Conservation (phyloP, 2,888 invertebrate species). For the Machimus atricapillus region DNA sequence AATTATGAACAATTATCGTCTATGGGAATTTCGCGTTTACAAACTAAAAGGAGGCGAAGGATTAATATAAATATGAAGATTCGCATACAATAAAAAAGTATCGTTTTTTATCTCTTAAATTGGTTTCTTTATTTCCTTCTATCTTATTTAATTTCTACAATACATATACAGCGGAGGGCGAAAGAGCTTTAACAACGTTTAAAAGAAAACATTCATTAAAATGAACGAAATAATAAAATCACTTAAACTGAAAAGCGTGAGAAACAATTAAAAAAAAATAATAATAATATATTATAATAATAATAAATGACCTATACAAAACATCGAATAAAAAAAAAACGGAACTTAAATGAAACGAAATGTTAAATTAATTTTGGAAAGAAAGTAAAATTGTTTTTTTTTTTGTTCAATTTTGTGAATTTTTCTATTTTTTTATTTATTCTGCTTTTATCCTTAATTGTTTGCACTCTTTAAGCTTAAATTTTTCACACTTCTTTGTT, state of each 20-base stretch:
- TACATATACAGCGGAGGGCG: conserved; percentile 63
- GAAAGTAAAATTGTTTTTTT: conserved; percentile 16
- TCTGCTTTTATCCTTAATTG: conserved; percentile 51
- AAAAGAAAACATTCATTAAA: conserved; percentile 21
- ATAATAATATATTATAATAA: too few species aligned
- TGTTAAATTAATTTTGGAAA: conserved; percentile 3
- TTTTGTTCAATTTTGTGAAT: conserved; percentile 28
- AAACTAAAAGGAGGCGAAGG: conserved; percentile 3
- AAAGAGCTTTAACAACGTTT: conserved; percentile 56
- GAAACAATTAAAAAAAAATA: neutral
- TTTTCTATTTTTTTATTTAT: conserved; percentile 48
- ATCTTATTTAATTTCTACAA: conserved; percentile 62
- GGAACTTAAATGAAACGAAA: conserved; percentile 3
- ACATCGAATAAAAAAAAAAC: neutral
- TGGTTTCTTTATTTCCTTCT: conserved; percentile 56
- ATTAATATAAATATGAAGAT: conserved; percentile 15
- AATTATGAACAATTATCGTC: neutral
- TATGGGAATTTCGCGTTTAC: conserved; percentile 4
- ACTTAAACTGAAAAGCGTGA: conserved; percentile 18
- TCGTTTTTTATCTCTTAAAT: conserved; percentile 50
- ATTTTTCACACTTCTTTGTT: conserved; percentile 39
- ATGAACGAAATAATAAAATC: conserved; percentile 24
- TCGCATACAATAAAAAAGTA: conserved; percentile 26
- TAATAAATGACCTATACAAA: conserved; percentile 13
- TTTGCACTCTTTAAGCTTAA: conserved; percentile 52